Conservation (phyloP, 2,797 vertebrate species). For the Lepus oiostolus region DNA sequence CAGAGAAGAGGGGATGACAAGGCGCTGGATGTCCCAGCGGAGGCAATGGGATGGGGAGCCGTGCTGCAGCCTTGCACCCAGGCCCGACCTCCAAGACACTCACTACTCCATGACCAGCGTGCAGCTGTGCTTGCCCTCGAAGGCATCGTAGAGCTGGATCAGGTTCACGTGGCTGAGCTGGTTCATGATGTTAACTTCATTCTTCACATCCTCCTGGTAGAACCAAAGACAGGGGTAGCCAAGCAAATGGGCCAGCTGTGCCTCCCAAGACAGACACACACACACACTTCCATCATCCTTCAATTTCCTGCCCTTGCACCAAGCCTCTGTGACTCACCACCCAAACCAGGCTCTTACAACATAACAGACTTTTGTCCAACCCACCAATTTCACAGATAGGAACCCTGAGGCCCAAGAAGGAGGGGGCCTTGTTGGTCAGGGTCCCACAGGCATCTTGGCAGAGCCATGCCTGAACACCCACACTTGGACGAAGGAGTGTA, state of each 20-base stretch:
- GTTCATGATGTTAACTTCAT: conserved; percentile 95
- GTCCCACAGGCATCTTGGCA: not conserved
- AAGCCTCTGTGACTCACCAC: not conserved
- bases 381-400: not conserved
- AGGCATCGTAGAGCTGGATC: conserved; percentile 95
- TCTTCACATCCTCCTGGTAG: conserved; percentile 93
- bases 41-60: not conserved
- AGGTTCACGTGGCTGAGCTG: conserved; percentile 93
- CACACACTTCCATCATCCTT: not conserved
- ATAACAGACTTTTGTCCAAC: not conserved
- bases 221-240: not conserved
- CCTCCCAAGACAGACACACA: not conserved
- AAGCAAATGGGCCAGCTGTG: not conserved
- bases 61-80: not conserved
- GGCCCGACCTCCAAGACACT: conserved; percentile 78
- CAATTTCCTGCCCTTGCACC: not conserved
- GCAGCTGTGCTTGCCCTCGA: conserved; percentile 92
- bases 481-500: not conserved
- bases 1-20: not conserved
- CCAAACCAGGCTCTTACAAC: not conserved
- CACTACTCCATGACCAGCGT: conserved; percentile 95
- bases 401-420: not conserved
- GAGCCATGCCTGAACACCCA: not conserved
- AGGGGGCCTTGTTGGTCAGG: not conserved
- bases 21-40: not conserved